Evolutionary conservation across 1,140 invertebrate species (phyloP).

Genomic region (Diorhabda carinulata): DNA sequence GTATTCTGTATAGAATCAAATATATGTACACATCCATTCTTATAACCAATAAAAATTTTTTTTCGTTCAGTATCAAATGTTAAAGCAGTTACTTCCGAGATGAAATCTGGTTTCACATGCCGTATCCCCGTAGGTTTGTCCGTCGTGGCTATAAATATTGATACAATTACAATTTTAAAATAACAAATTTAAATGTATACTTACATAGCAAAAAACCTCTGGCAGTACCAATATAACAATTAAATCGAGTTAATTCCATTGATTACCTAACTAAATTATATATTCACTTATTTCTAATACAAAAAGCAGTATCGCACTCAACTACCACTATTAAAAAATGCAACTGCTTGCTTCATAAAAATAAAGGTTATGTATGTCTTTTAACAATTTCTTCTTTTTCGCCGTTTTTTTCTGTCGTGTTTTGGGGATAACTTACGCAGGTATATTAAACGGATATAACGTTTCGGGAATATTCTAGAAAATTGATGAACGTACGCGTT

Average conservation of each 20-base stretch:
- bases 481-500: no score
- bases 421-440: no score
- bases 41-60: slow-evolving; percentile 41
- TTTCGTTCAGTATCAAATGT: slow-evolving; percentile 52
- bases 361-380: not conserved
- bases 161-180: not conserved
- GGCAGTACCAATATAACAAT: slow-evolving; percentile 35
- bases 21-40: slow-evolving; percentile 35
- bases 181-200: slow-evolving; percentile 19
- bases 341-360: not conserved
- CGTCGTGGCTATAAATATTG: slow-evolving; percentile 31
- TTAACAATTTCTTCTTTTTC: no score
- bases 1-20: slow-evolving; percentile 31
- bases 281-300: no score
- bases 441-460: no score
- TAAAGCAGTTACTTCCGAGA: slow-evolving; percentile 53
- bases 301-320: no score
- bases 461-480: no score
- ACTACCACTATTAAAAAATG: no score
- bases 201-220: slow-evolving; percentile 36
- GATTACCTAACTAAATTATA: no score
- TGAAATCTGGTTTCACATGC: slow-evolving; percentile 26
- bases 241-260: slow-evolving; percentile 33
- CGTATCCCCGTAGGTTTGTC: slow-evolving; percentile 31
- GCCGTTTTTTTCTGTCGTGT: no score